A percentile compares a stretch with the other conserved stretches of the same genome.
Conservation (phyloP, 2,888 invertebrate species). For the Acholoe squamosa region DNA sequence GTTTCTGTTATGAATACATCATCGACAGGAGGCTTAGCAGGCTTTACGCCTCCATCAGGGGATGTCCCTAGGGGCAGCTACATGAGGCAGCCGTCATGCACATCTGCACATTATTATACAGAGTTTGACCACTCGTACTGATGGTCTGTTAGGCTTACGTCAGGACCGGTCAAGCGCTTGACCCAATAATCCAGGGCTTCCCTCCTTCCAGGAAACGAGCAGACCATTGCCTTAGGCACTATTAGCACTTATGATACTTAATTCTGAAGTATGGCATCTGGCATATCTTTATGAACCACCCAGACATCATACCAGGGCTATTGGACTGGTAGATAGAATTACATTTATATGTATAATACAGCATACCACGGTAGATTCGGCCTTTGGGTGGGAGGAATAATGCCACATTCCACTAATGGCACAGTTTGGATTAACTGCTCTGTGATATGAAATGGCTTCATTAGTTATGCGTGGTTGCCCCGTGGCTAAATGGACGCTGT, state of each 20-base stretch:
- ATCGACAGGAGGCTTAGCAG: no score
- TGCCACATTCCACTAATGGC: no score
- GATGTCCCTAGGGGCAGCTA: no score
- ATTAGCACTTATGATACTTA: not conserved
- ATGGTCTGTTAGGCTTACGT: constrained; percentile 38
- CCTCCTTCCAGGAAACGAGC: not conserved
- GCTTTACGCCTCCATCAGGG: no score
- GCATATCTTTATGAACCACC: no score
- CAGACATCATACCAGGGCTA: no score
- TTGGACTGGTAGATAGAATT: no score
- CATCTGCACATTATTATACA: constrained; percentile 28
- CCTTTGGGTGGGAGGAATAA: no score
- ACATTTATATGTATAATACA: no score
- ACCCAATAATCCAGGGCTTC: constrained; percentile 10
- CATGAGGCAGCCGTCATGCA: not conserved
- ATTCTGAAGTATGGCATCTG: not conserved
- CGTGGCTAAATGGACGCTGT: not conserved
- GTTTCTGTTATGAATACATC: not conserved
- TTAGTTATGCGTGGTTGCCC: constrained; percentile 13
- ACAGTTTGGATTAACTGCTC: not conserved
- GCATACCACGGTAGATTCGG: no score
- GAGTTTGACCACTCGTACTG: not conserved
- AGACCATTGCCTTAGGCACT: not conserved
- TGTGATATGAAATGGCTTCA: not conserved
- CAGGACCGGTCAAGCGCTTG: constrained; percentile 20